These are phyloP conservation scores for Atrina japonica DNA, from an alignment of 2,888 invertebrate species.

Conservation along the genomic window DNA sequence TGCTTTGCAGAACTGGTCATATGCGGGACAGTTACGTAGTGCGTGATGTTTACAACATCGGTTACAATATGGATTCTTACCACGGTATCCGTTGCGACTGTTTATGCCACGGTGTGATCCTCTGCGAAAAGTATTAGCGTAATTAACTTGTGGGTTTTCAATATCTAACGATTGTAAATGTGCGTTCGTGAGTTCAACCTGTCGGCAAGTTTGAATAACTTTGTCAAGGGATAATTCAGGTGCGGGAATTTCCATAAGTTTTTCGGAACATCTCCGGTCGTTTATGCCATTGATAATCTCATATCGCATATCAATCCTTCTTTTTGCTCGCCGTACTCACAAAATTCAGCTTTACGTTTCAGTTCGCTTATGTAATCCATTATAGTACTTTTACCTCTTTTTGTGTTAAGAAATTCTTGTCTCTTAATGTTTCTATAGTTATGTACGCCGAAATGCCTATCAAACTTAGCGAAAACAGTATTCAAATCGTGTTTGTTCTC, in stretches of 20 bases:
- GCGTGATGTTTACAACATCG: conserved; percentile 25
- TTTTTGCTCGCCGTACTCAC: conserved; percentile 47
- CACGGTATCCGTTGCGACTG: neutral
- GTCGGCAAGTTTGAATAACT: conserved; percentile 37
- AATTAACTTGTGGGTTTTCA: conserved; percentile 15
- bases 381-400: conserved; percentile 30
- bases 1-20: conserved; percentile 16
- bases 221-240: conserved; percentile 31
- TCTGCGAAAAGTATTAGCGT: neutral
- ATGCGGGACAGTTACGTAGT: conserved; percentile 33
- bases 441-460: conserved; percentile 48
- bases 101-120: neutral
- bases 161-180: conserved; percentile 34
- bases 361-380: conserved; percentile 44
- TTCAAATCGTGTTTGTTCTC: conserved; percentile 42
- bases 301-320: conserved; percentile 40
- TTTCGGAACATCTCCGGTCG: conserved; percentile 39
- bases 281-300: conserved; percentile 46
- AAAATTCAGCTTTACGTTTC: conserved; percentile 35
- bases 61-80: conserved; percentile 15
- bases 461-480: conserved; percentile 43
- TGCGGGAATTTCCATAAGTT: conserved; percentile 43
- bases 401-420: conserved; percentile 45
- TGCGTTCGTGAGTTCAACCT: conserved; percentile 37
- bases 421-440: conserved; percentile 46